phyloP scores from a whole-genome alignment of 2,113 vertebrate species.

The Lonchura striata region DNA sequence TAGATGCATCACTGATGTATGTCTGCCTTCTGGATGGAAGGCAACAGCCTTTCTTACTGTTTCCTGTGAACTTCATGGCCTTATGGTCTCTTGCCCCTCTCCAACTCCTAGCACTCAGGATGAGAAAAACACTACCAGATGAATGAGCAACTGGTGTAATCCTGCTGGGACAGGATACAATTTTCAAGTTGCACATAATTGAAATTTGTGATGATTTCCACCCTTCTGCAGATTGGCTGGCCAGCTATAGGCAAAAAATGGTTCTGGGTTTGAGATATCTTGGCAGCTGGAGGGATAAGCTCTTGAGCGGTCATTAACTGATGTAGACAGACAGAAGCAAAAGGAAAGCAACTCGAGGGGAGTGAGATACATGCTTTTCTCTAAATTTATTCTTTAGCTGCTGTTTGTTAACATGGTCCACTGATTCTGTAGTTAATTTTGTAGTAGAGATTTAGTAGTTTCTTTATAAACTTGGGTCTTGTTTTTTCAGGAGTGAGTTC shows the following conservation, averaged over 20 bases:
- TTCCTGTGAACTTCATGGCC: not conserved
- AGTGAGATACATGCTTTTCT: not conserved
- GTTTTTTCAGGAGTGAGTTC: not conserved
- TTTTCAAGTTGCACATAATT: not conserved
- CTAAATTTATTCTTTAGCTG: constrained; percentile 1
- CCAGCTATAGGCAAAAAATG: not conserved
- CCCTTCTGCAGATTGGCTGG: not conserved
- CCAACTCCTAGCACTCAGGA: not conserved
- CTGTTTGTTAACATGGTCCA: not conserved
- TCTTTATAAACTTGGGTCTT: not conserved
- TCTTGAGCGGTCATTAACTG: constrained; percentile 16
- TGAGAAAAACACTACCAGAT: not conserved
- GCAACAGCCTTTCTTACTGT: not conserved
- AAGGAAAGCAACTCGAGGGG: not conserved
- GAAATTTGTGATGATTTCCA: not conserved
- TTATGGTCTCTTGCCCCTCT: not conserved
- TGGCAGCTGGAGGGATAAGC: constrained; percentile 22
- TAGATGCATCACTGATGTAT: not conserved
- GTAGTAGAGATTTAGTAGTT: not conserved
- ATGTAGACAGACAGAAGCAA: constrained; percentile 6
- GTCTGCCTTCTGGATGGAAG: not conserved
- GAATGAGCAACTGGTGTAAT: not conserved
- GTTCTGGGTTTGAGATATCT: not conserved
- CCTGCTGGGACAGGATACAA: not conserved
- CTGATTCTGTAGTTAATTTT: not conserved